A percentile compares a stretch with the other conserved stretches of the same genome.
phyloP scores from a whole-genome alignment of 1,140 invertebrate species.

The Drosophila nigromelanica region DNA sequence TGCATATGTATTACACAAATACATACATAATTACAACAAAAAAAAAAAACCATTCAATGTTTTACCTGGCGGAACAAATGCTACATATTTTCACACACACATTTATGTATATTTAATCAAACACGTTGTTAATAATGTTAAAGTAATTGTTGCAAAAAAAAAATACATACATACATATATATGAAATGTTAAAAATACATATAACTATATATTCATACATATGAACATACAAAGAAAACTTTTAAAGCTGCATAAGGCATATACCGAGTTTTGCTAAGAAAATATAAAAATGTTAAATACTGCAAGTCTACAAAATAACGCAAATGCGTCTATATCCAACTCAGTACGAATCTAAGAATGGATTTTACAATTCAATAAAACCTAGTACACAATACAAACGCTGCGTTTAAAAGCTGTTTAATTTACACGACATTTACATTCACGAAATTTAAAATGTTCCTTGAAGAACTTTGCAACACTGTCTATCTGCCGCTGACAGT shows the following conservation, averaged over 20 bases:
- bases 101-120: constrained; percentile 10
- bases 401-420: neutral
- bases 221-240: neutral
- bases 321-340: constrained; percentile 9
- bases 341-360: neutral
- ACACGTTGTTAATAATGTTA: constrained; percentile 13
- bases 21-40: constrained; percentile 15
- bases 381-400: neutral
- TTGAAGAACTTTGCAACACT: neutral
- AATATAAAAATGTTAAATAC: constrained; percentile 35
- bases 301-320: constrained; percentile 6
- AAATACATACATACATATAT: constrained; percentile 21
- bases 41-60: constrained; percentile 5
- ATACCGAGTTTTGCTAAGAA: constrained; percentile 15
- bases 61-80: constrained; percentile 6
- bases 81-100: neutral
- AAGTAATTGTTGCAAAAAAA: constrained; percentile 35
- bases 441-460: neutral
- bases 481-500: neutral
- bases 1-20: constrained; percentile 30
- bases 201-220: constrained; percentile 8
- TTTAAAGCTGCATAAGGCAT: neutral
- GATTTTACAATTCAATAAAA: constrained; percentile 8
- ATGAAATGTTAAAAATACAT: constrained; percentile 34
- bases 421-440: neutral